Evolutionary conservation across 92 coral and sea anemone species (phyloP).

Genomic region (Blastomussa wellsi): DNA sequence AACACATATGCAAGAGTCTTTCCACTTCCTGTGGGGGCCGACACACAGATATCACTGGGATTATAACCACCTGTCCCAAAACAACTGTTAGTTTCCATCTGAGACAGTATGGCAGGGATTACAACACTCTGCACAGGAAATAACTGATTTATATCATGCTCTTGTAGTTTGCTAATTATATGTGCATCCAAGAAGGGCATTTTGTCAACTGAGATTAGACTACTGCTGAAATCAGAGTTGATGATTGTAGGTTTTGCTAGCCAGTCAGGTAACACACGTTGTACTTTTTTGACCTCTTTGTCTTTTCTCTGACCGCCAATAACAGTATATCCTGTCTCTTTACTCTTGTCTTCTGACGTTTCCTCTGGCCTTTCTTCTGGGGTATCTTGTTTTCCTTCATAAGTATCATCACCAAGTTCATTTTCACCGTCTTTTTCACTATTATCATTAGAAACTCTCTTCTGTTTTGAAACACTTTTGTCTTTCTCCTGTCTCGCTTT

Average conservation of each 20-base stretch:
- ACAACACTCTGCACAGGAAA: slow-evolving; percentile 90
- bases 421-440: background rate
- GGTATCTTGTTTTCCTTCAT: slow-evolving; percentile 12
- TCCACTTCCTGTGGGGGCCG: slow-evolving; percentile 99
- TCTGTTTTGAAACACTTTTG: background rate
- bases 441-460: background rate
- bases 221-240: slow-evolving; percentile 63
- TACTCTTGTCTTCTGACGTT: background rate
- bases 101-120: slow-evolving; percentile 75
- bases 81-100: slow-evolving; percentile 52
- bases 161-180: slow-evolving; percentile 54
- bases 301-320: slow-evolving; percentile 77
- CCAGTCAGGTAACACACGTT: slow-evolving; percentile 86
- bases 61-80: slow-evolving; percentile 74
- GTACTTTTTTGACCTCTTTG: slow-evolving; percentile 68
- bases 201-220: slow-evolving; percentile 64
- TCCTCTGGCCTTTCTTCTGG: background rate
- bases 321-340: slow-evolving; percentile 72
- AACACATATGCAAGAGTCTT: slow-evolving; percentile 93
- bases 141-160: slow-evolving; percentile 64
- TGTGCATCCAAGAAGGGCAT: slow-evolving; percentile 61
- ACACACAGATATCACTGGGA: slow-evolving; percentile 90
- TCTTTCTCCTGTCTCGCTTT: background rate
- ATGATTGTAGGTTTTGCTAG: slow-evolving; percentile 78
- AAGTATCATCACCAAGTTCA: background rate